phyloP scores from a whole-genome alignment of 2,113 vertebrate species.

The Zingel zingel region DNA sequence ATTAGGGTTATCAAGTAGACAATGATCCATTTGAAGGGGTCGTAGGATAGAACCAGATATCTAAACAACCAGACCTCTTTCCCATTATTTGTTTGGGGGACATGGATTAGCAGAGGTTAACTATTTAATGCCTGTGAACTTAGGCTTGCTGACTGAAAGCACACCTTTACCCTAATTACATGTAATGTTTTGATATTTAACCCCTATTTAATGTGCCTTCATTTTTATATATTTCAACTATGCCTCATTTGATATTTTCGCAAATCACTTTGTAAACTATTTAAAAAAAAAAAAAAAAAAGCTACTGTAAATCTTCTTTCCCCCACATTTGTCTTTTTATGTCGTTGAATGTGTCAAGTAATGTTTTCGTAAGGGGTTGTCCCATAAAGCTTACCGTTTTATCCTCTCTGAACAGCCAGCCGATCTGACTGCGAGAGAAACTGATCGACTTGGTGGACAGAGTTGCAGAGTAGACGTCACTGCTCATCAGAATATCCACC shows the following conservation, averaged over 20 bases:
- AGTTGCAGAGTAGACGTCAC: constrained; percentile 98
- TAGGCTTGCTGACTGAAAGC: not conserved
- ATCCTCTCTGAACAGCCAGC: constrained; percentile 98
- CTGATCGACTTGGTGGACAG: constrained; percentile 98
- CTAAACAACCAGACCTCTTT: not conserved
- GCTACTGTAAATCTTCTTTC: not conserved
- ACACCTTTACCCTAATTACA: not conserved
- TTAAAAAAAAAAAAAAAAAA: not conserved
- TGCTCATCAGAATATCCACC: constrained; percentile 99
- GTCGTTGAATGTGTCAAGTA: not conserved
- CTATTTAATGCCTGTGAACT: not conserved
- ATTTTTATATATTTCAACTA: not conserved
- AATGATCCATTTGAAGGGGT: not conserved
- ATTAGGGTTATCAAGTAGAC: not conserved
- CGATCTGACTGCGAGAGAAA: constrained; percentile 96
- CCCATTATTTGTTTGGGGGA: not conserved
- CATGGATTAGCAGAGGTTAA: not conserved
- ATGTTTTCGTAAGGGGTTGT: not conserved
- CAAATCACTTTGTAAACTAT: not conserved
- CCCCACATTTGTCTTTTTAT: not conserved
- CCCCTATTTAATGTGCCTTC: not conserved
- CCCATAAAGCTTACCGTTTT: constrained; percentile 89
- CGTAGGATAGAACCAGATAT: not conserved
- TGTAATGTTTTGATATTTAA: not conserved
- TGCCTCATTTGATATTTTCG: not conserved